Conservation (phyloP, 2,113 vertebrate species). For the Octodon degus region DNA sequence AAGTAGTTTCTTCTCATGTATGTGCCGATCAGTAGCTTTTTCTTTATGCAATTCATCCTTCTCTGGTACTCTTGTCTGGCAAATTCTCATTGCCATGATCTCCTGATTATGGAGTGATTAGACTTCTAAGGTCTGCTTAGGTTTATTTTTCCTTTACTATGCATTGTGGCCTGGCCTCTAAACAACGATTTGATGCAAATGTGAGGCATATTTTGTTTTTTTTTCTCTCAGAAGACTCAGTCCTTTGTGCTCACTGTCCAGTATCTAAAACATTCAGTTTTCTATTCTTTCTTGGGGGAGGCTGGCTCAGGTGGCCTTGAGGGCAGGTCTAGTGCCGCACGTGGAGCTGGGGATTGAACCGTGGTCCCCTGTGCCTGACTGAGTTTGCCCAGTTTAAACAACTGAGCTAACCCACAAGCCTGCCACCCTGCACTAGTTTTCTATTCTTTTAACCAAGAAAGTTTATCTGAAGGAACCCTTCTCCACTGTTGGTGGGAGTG, state of each 20-base stretch:
- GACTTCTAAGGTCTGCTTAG: not conserved
- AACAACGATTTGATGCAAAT: not conserved
- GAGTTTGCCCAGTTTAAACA: too few species aligned
- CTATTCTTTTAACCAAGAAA: not conserved
- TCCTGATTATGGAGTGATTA: not conserved
- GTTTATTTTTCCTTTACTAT: not conserved
- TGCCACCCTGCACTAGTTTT: not conserved
- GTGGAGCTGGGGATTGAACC: too few species aligned
- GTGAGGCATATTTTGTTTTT: not conserved
- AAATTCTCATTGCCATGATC: not conserved
- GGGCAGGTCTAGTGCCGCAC: too few species aligned
- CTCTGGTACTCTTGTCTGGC: not conserved
- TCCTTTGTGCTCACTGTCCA: not conserved
- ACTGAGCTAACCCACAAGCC: too few species aligned
- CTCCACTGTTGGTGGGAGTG: too few species aligned
- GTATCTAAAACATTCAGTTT: not conserved
- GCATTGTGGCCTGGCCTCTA: not conserved
- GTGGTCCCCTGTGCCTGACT: too few species aligned
- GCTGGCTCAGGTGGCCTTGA: too few species aligned
- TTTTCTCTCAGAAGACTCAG: not conserved
- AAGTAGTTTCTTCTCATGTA: not conserved
- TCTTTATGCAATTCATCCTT: not conserved
- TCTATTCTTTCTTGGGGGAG: not conserved
- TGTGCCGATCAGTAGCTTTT: not conserved
- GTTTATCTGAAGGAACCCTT: too few species aligned